These are phyloP conservation scores for Anastrepha obliqua DNA, from an alignment of 1,140 invertebrate genomes.

Conservation along the genomic window DNA sequence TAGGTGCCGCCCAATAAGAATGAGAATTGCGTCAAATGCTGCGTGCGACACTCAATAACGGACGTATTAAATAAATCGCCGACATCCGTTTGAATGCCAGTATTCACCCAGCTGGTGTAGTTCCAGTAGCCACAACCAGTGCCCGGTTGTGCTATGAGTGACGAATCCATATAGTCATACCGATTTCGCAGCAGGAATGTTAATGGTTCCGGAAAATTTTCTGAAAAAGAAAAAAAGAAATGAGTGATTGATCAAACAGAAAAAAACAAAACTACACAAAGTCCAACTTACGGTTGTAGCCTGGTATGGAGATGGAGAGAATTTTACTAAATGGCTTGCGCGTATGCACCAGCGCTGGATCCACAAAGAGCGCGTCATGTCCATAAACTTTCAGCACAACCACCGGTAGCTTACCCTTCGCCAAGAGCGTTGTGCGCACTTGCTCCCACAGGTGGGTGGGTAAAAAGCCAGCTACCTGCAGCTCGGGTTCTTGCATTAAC, in stretches of 20 bases:
- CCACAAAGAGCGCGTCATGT: conserved; percentile 67
- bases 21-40: conserved; percentile 80
- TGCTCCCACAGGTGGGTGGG: conserved; percentile 61
- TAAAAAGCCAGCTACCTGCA: conserved; percentile 65
- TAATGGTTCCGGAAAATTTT: conserved; percentile 59
- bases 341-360: conserved; percentile 54
- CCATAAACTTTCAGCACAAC: conserved; percentile 69
- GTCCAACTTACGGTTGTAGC: conserved; percentile 61
- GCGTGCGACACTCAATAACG: conserved; percentile 75
- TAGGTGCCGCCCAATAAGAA: conserved; percentile 76
- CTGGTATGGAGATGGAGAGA: conserved; percentile 68
- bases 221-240: conserved; percentile 56
- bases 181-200: conserved; percentile 63
- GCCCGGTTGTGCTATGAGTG: background rate
- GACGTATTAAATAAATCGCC: background rate
- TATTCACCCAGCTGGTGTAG: conserved; percentile 65
- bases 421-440: background rate
- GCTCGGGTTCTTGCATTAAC: conserved; percentile 55
- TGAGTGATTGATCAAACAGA: background rate
- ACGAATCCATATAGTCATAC: conserved; percentile 15
- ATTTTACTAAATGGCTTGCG: conserved; percentile 63
- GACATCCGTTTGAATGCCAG: conserved; percentile 59
- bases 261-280: background rate
- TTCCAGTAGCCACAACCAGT: conserved; percentile 70
- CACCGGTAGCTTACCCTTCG: conserved; percentile 7